Conservation (phyloP, 1,140 invertebrate species). For the Leptinotarsa defecta region DNA sequence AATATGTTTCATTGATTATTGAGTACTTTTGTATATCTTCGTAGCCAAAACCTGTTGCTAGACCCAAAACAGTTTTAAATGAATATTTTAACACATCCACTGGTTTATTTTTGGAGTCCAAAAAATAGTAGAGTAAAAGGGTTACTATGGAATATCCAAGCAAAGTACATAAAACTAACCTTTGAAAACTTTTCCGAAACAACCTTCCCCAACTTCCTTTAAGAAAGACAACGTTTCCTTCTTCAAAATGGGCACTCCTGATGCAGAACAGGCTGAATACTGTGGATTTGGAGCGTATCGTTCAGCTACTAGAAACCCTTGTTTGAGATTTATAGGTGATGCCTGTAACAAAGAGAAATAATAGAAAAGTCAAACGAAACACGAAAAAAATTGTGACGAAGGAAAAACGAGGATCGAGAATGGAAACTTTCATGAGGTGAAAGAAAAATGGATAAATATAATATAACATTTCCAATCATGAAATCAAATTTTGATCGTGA, state of each 20-base stretch:
- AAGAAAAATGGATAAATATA: no score
- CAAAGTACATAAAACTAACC: constrained; percentile 59
- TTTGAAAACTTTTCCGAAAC: constrained; percentile 91
- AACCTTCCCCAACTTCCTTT: constrained; percentile 86
- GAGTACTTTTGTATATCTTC: no score
- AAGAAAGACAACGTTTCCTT: constrained; percentile 70
- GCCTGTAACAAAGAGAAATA: constrained; percentile 36
- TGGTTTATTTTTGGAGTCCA: no score
- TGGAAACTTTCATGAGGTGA: no score
- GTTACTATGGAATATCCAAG: no score
- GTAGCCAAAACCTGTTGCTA: no score
- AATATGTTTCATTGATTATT: no score
- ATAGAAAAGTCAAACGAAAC: neutral
- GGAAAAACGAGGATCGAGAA: neutral
- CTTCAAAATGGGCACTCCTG: constrained; percentile 66
- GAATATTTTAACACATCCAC: no score
- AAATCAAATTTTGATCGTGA: neutral
- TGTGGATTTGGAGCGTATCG: constrained; percentile 78
- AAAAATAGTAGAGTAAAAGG: no score
- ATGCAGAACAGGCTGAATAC: constrained; percentile 65
- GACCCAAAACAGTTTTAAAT: no score
- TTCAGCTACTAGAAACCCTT: constrained; percentile 68
- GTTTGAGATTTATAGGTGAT: constrained; percentile 63
- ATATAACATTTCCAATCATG: neutral
- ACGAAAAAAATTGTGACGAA: neutral